phyloP scores from a whole-genome alignment of 2,888 invertebrate genomes.

The Limnephilus lunatus region DNA sequence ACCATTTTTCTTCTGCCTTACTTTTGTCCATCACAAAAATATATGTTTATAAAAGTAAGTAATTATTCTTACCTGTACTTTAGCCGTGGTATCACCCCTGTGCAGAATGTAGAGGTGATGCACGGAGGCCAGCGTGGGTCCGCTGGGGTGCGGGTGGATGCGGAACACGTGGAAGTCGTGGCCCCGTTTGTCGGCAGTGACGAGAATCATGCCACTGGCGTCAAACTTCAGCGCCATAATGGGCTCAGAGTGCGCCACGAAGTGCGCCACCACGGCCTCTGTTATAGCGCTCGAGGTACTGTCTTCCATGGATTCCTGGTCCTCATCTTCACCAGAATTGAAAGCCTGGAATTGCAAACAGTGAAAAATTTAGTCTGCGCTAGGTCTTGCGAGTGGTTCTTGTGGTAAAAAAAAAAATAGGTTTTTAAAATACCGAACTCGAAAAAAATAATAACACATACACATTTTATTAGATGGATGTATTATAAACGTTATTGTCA shows the following conservation, averaged over 20 bases:
- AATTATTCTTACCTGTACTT: constrained; percentile 82
- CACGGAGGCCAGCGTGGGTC: constrained; percentile 90
- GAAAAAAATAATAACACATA: no score
- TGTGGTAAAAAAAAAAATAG: not conserved
- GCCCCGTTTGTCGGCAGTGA: constrained; percentile 94
- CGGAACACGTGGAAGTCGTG: constrained; percentile 98
- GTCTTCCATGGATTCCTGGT: constrained; percentile 79
- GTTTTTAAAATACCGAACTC: no score
- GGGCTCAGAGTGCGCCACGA: constrained; percentile 91
- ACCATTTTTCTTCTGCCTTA: no score
- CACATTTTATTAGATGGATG: no score
- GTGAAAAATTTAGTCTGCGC: not conserved
- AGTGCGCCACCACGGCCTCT: constrained; percentile 90
- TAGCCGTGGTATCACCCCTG: constrained; percentile 96
- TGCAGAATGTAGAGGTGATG: constrained; percentile 97
- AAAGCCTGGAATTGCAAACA: constrained; percentile 69
- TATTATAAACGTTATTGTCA: no score
- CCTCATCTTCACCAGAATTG: constrained; percentile 75
- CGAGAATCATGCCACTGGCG: constrained; percentile 90
- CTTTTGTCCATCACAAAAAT: not conserved
- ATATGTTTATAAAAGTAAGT: not conserved
- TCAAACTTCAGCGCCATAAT: constrained; percentile 94
- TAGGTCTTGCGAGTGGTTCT: not conserved
- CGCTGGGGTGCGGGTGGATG: constrained; percentile 94
- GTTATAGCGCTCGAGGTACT: constrained; percentile 71